Evolutionary conservation across 2,888 invertebrate species (phyloP).

Genomic region (Hypomecis atomaria): DNA sequence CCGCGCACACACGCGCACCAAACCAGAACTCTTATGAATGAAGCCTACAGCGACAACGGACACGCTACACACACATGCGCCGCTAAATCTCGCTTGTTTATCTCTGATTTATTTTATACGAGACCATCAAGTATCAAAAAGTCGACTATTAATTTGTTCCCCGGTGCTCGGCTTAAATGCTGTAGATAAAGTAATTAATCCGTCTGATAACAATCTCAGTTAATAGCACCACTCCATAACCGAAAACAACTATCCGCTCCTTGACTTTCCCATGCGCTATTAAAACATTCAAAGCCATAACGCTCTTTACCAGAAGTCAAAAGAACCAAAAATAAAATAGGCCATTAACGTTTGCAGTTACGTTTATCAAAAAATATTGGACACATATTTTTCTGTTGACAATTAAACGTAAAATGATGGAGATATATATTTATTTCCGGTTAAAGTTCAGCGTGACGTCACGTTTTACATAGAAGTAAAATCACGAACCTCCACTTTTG

Average conservation of each 20-base stretch:
- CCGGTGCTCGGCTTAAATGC: conserved; percentile 69
- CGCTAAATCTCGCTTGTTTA: conserved; percentile 77
- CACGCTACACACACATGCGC: conserved; percentile 51
- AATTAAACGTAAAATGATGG: no score
- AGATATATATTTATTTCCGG: no score
- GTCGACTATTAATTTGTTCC: conserved; percentile 79
- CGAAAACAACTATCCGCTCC: conserved; percentile 33
- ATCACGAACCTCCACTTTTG: no score
- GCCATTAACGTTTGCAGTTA: neutral
- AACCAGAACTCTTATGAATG: conserved; percentile 81
- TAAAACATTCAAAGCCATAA: neutral
- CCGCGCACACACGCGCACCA: conserved; percentile 53
- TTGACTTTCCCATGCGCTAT: conserved; percentile 26
- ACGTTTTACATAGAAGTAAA: no score
- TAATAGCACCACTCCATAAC: conserved; percentile 51
- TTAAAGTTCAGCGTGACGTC: no score
- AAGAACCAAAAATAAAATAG: no score
- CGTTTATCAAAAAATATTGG: neutral
- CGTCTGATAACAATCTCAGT: conserved; percentile 66
- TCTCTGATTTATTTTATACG: conserved; percentile 82
- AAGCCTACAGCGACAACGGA: conserved; percentile 62
- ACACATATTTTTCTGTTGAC: no score
- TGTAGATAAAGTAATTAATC: conserved; percentile 79
- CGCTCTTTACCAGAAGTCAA: neutral
- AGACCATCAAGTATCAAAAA: conserved; percentile 74